Evolutionary conservation across 1,140 invertebrate genomes (phyloP), one percentile per base, ranked within the genome.

Genomic region (Tetramorium alpestre): DNA sequence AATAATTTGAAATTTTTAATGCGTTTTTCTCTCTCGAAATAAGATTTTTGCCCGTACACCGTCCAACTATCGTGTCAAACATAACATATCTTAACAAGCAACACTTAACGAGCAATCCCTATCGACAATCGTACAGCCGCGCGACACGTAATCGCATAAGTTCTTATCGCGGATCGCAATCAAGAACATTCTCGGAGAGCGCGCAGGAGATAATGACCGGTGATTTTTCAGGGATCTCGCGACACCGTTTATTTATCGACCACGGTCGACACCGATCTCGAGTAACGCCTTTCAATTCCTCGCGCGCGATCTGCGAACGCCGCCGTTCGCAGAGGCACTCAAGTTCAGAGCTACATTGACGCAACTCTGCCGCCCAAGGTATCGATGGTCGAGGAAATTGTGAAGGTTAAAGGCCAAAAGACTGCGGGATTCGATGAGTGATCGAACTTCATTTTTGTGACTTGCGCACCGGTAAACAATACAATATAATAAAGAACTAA

Each of bases 381-480:
- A 90, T 90, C 88, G 81, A 88, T 88, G 86, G 38, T 89, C 88
- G 88, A 81, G 88, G 76, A 90, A 90, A 90, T 90, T 86, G 65
- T 77, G 49, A 73, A 78, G 89, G 78, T 91, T 88, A 91, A 90
- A 90, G 90, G 87, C 58, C 73, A 86, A 86, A 88, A 90, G 89
- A 58, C 80, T 81, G 60, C 41, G 73, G 81, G 73, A 86, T 89
- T 87, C 76, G 84, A 86, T 38, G 38, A n/a, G 16, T 67, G 85
- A 56, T 65, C 18, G 41, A 73, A 47, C 28, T 3, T 67, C 60
- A 65, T 67, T n/a, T 44, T 65, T 3, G 5, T 7, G 33, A 5
- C 22, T 70, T 7, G 25, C 16, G 64, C 62, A n/a, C 47, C 47
- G 3, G 5, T 69, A 33, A 41, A 3, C 67, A 7, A 47, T 16